Evolutionary conservation across 2,113 vertebrate genomes (phyloP), one percentile per base, ranked within the genome.

Genomic region (Poeciliopsis prolifica): DNA sequence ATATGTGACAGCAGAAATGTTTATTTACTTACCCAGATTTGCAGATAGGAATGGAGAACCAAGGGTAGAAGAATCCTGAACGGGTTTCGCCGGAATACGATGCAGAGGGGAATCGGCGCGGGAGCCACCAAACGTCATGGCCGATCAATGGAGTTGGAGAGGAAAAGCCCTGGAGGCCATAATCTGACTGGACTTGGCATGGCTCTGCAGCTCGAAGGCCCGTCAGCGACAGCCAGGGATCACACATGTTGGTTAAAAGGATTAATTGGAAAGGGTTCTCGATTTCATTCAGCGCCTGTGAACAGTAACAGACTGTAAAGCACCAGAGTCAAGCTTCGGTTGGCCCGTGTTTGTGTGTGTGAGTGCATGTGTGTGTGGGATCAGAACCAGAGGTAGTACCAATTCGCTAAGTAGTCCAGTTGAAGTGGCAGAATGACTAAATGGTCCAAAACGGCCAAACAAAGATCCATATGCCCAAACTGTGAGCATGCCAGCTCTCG

Each of bases 401-500:
- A 92, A 91, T 92, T 88, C 89, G 48, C 87, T 92, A 91, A 92
- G 90, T 92, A 91, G 86, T 92, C 89, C 90, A 87, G 88, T 91
- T 91, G 90, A 89, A 92, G 87, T 89, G 90, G 90, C 91, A 91
- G 90, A 86, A 90, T 92, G 89, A 92, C 91, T 90, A 92, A 92
- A 92, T 87, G 91, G 87, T 92, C 90, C 91, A 92, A 92, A 92
- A 91, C 83, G 87, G 80, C 77, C 82, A 82, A 92, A 91, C 87
- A 90, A 92, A 89, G 88, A 92, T 91, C 89, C 93, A 93, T 94
- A 94, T 94, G 93, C 87, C 89, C 85, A 84, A 62, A 76, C 75
- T 89, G 86, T 80, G 81, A 67, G 79, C 69, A 80, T 91, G 91
- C 92, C 91, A 93, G 80, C 78, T 75, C 75, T 70, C 75, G 70